Evolutionary conservation across 2,888 invertebrate species (phyloP), one percentile per base, ranked within the genome.

Genomic region (Epirrhoe alternata): DNA sequence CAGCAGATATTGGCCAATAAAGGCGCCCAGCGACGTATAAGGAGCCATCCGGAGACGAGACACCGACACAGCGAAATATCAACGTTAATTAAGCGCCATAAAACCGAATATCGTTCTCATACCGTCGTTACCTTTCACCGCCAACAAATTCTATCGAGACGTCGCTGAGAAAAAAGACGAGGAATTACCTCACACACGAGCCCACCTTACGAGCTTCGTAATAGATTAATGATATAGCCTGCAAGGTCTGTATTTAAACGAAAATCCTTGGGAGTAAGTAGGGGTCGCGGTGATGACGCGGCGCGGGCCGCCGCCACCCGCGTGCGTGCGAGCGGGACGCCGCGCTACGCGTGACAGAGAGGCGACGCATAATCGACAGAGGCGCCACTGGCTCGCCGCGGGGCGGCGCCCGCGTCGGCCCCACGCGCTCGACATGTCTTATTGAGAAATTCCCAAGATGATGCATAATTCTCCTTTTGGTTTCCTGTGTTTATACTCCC

Each of bases 381-480:
- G 89, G 89, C 89, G 90, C 89, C 89, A 87, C 87, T 79, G 86
- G 76, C 77, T 79, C 86, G 86, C 87, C 85, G 83, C 88, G 85
- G 89, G 88, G 89, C 88, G 88, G 89, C 89, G 88, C 87, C 85
- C 83, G 86, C 86, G 88, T 76, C 80, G 88, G 87, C 90, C 90
- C 90, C 92, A 90, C 90, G 87, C 89, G 89, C 86, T 77, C 86
- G 71, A 81, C 86, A 84, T 85, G 80, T 86, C 88, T 90, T 91
- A 92, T 92, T 92, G 92, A 92, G 92, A 92, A 92, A 92, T 92
- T 90, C 92, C 81, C 89, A 80, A 90, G 88, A 89, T 86, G 89
- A 88, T 87, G 90, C 88, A 90, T 88, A 90, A 86, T 90, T 86
- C 86, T 87, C 85, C 82, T 90, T 90, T 90, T 89, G 86, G 86